phyloP scores from a whole-genome alignment of 2,888 invertebrate genomes.

The Watsonalla cultraria region DNA sequence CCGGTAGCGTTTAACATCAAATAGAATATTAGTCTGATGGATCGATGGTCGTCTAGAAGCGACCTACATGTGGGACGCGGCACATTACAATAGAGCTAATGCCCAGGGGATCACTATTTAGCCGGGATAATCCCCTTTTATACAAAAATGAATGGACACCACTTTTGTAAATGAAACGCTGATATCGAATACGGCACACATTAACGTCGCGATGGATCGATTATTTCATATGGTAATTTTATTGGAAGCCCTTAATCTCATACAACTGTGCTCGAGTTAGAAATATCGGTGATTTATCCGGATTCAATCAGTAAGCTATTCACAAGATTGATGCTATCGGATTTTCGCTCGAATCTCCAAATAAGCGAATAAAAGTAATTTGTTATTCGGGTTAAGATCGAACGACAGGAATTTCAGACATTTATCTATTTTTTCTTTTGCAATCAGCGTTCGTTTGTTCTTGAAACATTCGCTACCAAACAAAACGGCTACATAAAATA shows the following conservation, averaged over 20 bases:
- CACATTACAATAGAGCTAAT: constrained; percentile 54
- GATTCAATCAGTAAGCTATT: background rate
- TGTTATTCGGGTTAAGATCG: too few relatives aligned
- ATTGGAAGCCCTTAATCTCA: constrained; percentile 37
- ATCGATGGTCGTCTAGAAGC: constrained; percentile 30
- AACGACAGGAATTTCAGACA: background rate
- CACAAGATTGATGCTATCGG: background rate
- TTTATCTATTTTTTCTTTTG: background rate
- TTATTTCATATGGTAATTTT: constrained; percentile 41
- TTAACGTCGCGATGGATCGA: constrained; percentile 44
- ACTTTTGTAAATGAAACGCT: constrained; percentile 73
- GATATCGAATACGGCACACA: constrained; percentile 49
- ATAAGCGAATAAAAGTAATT: too few relatives aligned
- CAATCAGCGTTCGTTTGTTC: too few relatives aligned
- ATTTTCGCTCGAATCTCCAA: background rate
- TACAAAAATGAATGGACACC: constrained; percentile 66
- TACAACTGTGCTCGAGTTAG: constrained; percentile 37
- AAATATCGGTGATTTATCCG: background rate
- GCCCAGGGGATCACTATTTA: constrained; percentile 63
- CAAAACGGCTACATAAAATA: too few relatives aligned
- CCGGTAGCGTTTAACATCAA: constrained; percentile 6
- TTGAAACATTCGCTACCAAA: too few relatives aligned
- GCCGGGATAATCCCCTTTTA: constrained; percentile 69
- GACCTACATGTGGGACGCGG: constrained; percentile 36
- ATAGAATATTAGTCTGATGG: constrained; percentile 15